These are phyloP conservation scores for Manis javanica DNA, from an alignment of 2,797 vertebrate species.

Conservation along the genomic window DNA sequence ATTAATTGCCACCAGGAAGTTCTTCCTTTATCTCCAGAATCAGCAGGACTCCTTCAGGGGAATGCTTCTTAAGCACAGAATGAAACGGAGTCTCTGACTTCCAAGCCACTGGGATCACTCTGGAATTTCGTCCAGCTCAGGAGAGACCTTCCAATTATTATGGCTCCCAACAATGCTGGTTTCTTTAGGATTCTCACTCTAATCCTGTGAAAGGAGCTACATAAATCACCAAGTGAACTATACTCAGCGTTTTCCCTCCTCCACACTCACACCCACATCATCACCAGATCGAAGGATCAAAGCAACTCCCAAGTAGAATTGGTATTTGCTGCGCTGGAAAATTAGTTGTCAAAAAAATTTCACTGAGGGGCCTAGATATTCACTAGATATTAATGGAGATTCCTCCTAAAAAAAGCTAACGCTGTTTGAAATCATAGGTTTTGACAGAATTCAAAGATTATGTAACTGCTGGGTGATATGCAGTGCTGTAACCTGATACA, in stretches of 20 bases:
- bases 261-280: slow-evolving; percentile 52
- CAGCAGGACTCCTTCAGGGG: slow-evolving; percentile 62
- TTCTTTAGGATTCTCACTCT: slow-evolving; percentile 69
- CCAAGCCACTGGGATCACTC: slow-evolving; percentile 23
- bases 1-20: slow-evolving; percentile 74
- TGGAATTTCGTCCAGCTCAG: slow-evolving; percentile 74
- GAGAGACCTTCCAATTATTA: slow-evolving; percentile 77
- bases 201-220: slow-evolving; percentile 75
- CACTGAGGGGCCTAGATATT: slow-evolving; percentile 51
- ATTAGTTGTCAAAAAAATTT: slow-evolving; percentile 72
- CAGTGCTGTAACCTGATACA: slow-evolving; percentile 36
- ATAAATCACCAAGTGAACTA: slow-evolving; percentile 77
- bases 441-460: slow-evolving; percentile 73
- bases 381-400: slow-evolving; percentile 68
- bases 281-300: slow-evolving; percentile 73
- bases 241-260: slow-evolving; percentile 53
- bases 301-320: slow-evolving; percentile 63
- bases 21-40: slow-evolving; percentile 71
- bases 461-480: slow-evolving; percentile 54
- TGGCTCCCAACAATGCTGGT: slow-evolving; percentile 63
- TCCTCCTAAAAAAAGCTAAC: neutral
- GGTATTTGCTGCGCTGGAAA: slow-evolving; percentile 47
- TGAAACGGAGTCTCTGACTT: slow-evolving; percentile 69
- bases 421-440: slow-evolving; percentile 16
- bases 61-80: slow-evolving; percentile 64